These are phyloP conservation scores for Falco naumanni DNA, from an alignment of 2,797 vertebrate genomes.

Conservation along the genomic window DNA sequence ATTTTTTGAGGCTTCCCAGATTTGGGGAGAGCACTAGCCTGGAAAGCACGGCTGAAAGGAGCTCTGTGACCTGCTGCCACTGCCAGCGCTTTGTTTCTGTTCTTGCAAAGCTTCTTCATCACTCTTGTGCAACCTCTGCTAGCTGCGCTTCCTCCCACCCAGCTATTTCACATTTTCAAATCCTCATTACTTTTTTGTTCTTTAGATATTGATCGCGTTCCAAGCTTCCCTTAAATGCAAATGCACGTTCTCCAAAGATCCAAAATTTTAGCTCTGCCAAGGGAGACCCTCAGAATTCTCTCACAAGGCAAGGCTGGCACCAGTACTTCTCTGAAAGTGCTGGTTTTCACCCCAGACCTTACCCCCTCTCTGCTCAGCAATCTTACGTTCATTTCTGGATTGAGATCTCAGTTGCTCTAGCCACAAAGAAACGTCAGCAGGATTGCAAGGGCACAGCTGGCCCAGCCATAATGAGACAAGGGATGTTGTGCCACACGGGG, in stretches of 20 bases:
- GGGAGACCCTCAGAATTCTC: neutral
- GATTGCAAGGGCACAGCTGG: accelerated
- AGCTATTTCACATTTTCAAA: neutral
- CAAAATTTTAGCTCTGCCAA: neutral
- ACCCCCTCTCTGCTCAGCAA: neutral
- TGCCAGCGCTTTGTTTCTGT: neutral
- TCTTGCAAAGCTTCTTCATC: neutral
- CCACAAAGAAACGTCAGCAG: neutral
- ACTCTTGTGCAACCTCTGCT: neutral
- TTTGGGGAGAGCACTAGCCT: neutral
- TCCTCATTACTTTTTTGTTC: neutral
- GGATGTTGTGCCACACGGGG: neutral
- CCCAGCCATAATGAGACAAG: neutral
- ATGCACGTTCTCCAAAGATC: neutral
- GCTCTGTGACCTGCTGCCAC: neutral
- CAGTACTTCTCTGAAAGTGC: neutral
- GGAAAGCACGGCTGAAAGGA: neutral
- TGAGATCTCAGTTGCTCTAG: neutral
- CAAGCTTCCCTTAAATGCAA: neutral
- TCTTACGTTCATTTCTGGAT: neutral
- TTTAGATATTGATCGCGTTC: neutral
- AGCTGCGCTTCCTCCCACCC: neutral
- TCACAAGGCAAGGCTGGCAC: neutral
- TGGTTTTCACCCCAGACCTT: neutral
- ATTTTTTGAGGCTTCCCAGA: neutral